phyloP scores from a whole-genome alignment of 2,888 invertebrate genomes.

The Actias luna region DNA sequence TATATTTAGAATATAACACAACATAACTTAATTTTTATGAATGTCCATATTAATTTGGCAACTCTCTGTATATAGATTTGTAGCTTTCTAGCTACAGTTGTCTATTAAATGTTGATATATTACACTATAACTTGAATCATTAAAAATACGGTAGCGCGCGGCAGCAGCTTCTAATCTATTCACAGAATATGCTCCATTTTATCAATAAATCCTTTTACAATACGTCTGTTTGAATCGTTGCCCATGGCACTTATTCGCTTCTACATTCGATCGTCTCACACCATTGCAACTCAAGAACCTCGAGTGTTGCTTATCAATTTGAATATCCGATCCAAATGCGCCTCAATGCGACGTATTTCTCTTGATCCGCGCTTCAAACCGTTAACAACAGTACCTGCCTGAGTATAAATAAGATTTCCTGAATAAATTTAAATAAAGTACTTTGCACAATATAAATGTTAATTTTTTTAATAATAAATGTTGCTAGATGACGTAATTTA shows the following conservation, averaged over 20 bases:
- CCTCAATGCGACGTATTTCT: conserved; percentile 28
- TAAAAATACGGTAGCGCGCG: background rate
- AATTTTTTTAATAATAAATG: conserved; percentile 8
- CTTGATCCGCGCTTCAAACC: conserved; percentile 23
- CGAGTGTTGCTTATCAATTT: conserved; percentile 23
- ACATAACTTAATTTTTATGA: no score
- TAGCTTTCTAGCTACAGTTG: no score
- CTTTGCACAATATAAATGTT: conserved; percentile 1
- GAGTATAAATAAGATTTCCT: conserved; percentile 11
- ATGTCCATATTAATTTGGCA: no score
- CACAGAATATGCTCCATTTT: background rate
- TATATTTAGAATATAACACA: no score
- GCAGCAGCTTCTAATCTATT: background rate
- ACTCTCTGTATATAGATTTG: no score
- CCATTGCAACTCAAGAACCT: conserved; percentile 9
- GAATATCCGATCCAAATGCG: conserved; percentile 29
- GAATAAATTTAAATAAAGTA: conserved; percentile 12
- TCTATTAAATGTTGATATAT: no score
- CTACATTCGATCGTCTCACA: conserved; percentile 15
- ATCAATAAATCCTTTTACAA: conserved; percentile 6
- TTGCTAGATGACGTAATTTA: background rate
- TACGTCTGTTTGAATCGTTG: conserved; percentile 20
- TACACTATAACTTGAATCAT: background rate
- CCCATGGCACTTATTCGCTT: conserved; percentile 18
- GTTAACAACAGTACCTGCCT: conserved; percentile 5